Evolutionary conservation across 2,888 invertebrate genomes (phyloP).

Genomic region (Zaprionus obscuricornis): DNA sequence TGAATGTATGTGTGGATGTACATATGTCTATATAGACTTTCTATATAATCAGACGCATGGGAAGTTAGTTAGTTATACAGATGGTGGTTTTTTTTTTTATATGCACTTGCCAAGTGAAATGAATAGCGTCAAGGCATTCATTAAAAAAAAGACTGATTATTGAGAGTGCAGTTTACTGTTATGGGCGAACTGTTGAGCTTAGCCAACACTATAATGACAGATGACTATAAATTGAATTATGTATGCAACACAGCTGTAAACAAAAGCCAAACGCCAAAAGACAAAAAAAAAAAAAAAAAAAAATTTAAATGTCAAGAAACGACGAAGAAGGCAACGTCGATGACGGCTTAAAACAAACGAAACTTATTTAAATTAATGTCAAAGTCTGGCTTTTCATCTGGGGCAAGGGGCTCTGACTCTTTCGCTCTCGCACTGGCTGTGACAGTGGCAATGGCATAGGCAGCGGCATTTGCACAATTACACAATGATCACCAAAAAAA

Average conservation of each 20-base stretch:
- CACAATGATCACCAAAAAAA: conserved; percentile 37
- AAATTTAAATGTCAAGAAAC: conserved; percentile 13
- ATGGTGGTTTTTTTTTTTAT: too few species aligned
- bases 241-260: conserved; percentile 50
- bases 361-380: conserved; percentile 67
- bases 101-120: too few species aligned
- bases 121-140: too few species aligned
- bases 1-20: too few species aligned
- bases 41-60: too few species aligned
- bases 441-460: conserved; percentile 18
- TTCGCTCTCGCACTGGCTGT: conserved; percentile 3
- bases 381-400: conserved; percentile 45
- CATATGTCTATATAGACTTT: too few species aligned
- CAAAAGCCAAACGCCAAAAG: conserved; percentile 26
- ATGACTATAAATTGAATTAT: conserved; percentile 60
- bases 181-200: conserved; percentile 8
- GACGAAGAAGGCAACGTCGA: conserved; percentile 16
- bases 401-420: too few species aligned
- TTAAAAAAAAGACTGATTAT: conserved; percentile 6
- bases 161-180: conserved; percentile 35
- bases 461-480: conserved; percentile 39
- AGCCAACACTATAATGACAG: conserved; percentile 18
- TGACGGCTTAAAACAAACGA: conserved; percentile 44
- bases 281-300: conserved; percentile 1
- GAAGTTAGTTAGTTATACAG: too few species aligned